Evolutionary conservation across 2,113 vertebrate species (phyloP), one percentile per base, ranked within the genome.

Genomic region (Prunella himalayana): DNA sequence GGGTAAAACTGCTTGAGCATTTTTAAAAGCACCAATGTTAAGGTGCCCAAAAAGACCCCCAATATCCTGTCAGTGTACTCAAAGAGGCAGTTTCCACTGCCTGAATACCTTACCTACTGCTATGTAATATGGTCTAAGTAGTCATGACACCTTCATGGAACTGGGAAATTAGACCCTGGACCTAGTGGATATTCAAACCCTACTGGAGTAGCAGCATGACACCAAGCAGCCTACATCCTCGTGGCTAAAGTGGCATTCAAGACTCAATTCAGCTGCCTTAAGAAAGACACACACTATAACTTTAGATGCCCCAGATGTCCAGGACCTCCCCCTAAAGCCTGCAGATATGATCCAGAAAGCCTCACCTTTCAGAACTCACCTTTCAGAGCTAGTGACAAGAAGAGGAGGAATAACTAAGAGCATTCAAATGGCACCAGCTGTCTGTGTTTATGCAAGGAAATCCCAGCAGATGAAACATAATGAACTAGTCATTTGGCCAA

Each of bases 371-470:
- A 84, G 49, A n/a, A 51, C 51, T 71, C 41, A 77, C 28, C 50
- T 93, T 86, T 90, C 88, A 70, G 59, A n/a, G 35, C 15, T 59
- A 41, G 24, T 80, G 86, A 92, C 2, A 3, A 72, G 77, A 81
- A 30, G 25, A 65, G 11, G 10, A 63, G 27, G 27, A 83, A 90
- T 69, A 88, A 88, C 76, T 37, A 63, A 88, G 51, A 94, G 51
- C 64, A 44, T 59, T 92, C 60, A 84, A 91, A 91, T 83, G 65
- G 60, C 60, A 93, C 82, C 94, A 96, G 92, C 79, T 94, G 94
- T 90, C 80, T 95, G 1, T 92, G 72, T 93, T 86, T 92, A 75
- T 86, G 53, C 44, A 93, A 37, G 42, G 69, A 86, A 92, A 84
- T 78, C 91, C 88, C 92, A 88, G 80, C 56, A 93, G 80, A 45